A percentile compares a stretch with the other conserved stretches of the same genome.
Conservation (phyloP, 2,888 invertebrate genomes). For the Cheilosia grossa region DNA sequence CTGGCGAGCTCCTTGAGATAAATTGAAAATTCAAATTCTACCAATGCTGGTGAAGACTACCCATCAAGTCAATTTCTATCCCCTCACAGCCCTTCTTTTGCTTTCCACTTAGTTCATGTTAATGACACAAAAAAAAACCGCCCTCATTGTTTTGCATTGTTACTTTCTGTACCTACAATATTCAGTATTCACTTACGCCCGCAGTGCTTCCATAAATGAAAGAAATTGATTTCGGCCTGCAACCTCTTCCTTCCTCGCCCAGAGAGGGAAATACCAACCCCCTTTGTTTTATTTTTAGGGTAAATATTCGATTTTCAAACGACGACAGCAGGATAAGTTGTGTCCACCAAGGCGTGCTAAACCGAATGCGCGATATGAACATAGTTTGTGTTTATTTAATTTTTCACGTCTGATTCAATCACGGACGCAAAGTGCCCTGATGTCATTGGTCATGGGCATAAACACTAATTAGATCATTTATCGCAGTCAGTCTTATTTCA, state of each 20-base stretch:
- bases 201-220: neutral
- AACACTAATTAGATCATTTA: conserved; percentile 21
- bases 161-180: neutral
- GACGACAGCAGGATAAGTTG: conserved; percentile 3
- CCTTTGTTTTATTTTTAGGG: conserved; percentile 8
- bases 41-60: neutral
- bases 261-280: neutral
- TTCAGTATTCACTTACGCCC: conserved; percentile 2
- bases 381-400: conserved; percentile 27
- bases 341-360: neutral
- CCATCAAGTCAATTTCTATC: neutral
- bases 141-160: conserved; percentile 5
- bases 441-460: conserved; percentile 2
- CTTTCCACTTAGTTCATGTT: neutral
- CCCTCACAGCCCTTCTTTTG: neutral
- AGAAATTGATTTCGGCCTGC: neutral
- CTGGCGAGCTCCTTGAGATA: no score
- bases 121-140: conserved; percentile 1
- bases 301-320: conserved; percentile 3
- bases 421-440: conserved; percentile 7
- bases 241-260: neutral
- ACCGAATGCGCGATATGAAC: neutral
- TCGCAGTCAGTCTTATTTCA: conserved; percentile 16
- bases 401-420: conserved; percentile 9
- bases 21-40: neutral